Conservation (phyloP, 2,113 vertebrate genomes). For the Taxidea taxus region DNA sequence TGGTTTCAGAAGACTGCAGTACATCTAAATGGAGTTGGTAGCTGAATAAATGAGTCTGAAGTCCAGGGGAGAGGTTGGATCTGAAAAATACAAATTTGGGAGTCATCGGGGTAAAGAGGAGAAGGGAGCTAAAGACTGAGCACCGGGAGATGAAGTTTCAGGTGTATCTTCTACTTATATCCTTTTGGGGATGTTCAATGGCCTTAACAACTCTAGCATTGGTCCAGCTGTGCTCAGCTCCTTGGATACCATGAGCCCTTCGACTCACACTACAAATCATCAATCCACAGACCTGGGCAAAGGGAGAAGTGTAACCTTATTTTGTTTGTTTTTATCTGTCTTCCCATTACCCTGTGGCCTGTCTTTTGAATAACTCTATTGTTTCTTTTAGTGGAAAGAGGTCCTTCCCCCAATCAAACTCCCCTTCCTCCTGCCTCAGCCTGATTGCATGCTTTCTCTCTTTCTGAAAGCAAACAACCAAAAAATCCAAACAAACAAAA, state of each 20-base stretch:
- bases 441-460: too few species aligned
- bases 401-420: not conserved
- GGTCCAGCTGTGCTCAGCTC: not conserved
- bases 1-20: not conserved
- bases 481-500: too few species aligned
- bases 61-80: not conserved
- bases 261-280: not conserved
- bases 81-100: not conserved
- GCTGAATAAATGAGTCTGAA: not conserved
- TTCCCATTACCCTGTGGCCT: not conserved
- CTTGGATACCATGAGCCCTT: not conserved
- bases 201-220: not conserved
- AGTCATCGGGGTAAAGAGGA: not conserved
- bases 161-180: not conserved
- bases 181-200: not conserved
- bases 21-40: not conserved
- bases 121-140: not conserved
- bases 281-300: not conserved
- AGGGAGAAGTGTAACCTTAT: not conserved
- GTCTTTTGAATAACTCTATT: too few species aligned
- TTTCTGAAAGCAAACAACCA: too few species aligned
- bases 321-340: not conserved
- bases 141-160: not conserved
- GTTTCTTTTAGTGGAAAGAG: not conserved
- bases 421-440: too few species aligned